Evolutionary conservation across 2,888 invertebrate species (phyloP).

Genomic region (Hartigia nigra): DNA sequence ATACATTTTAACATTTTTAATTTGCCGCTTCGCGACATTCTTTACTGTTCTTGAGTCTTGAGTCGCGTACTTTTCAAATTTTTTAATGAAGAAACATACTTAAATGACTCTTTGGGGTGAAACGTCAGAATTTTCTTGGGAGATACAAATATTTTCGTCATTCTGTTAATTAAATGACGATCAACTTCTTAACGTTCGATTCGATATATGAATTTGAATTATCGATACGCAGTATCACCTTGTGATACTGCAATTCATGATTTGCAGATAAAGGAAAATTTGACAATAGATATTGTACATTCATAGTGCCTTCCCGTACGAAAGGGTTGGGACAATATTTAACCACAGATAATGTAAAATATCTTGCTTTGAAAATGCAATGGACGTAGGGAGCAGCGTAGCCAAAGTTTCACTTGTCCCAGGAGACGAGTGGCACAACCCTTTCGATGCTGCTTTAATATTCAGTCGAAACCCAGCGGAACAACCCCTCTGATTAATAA

Average conservation of each 20-base stretch:
- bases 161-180: neutral
- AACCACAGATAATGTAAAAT: neutral
- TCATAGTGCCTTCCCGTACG: neutral
- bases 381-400: neutral
- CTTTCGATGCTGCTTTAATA: constrained; percentile 50
- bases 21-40: neutral
- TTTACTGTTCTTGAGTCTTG: neutral
- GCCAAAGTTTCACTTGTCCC: constrained; percentile 6
- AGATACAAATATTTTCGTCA: neutral
- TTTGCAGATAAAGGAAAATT: neutral
- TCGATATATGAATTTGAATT: neutral
- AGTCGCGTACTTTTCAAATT: neutral
- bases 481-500: constrained; percentile 54
- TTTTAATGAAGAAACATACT: neutral
- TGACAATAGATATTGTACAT: neutral
- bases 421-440: constrained; percentile 44
- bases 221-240: neutral
- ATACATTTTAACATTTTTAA: neutral
- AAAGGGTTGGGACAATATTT: neutral
- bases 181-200: neutral
- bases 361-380: neutral
- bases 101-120: neutral
- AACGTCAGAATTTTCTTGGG: neutral
- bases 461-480: constrained; percentile 46
- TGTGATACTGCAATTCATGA: neutral